These are phyloP conservation scores for Drosophila cognata DNA, from an alignment of 2,888 invertebrate species.

Conservation along the genomic window DNA sequence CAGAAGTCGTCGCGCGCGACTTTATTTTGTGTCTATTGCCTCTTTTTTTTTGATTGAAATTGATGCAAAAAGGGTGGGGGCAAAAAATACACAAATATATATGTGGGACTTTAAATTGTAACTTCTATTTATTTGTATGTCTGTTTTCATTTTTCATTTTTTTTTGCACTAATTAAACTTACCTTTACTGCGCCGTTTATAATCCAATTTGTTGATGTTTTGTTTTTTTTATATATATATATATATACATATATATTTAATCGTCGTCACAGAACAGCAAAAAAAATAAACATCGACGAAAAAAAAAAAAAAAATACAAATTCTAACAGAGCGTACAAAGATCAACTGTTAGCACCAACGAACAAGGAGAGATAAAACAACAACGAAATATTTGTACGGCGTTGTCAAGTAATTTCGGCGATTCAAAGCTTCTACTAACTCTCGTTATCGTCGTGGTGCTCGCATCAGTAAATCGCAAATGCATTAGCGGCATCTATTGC, in stretches of 20 bases:
- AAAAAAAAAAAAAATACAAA: conserved; percentile 29
- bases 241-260: background rate
- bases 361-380: conserved; percentile 12
- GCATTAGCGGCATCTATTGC: conserved; percentile 20
- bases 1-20: background rate
- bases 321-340: background rate
- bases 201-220: conserved; percentile 36
- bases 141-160: background rate
- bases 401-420: conserved; percentile 12
- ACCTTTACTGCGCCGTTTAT: conserved; percentile 34
- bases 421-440: background rate
- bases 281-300: conserved; percentile 1
- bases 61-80: background rate
- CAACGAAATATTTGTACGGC: conserved; percentile 12
- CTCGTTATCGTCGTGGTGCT: background rate
- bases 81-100: background rate
- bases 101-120: background rate
- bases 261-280: conserved; percentile 13
- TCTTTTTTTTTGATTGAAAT: background rate
- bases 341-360: conserved; percentile 8
- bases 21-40: background rate
- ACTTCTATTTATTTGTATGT: background rate
- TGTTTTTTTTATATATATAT: background rate
- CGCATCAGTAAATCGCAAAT: conserved; percentile 6
- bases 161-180: conserved; percentile 10